Base-by-base conservation (phyloP, 2,797 vertebrate genomes). In the Denticeps clupeoides region DNA sequence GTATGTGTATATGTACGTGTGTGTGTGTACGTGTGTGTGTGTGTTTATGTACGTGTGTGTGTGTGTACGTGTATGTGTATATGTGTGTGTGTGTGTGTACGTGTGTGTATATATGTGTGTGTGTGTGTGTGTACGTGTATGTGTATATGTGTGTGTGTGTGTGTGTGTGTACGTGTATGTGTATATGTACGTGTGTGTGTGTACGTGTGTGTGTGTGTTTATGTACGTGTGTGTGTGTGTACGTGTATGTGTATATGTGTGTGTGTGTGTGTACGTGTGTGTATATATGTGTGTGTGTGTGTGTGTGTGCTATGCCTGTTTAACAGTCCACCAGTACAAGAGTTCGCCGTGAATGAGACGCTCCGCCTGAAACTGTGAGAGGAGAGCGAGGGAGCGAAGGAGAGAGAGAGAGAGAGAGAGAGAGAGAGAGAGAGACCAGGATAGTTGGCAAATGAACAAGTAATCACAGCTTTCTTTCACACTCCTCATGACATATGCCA, bases 301-400 rank as follows among this genome's bases (percentile, higher is more conserved):
- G 12, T 24, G 26, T 21, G 25, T 27, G 26, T n/a, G n/a, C n/a
- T 32, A 21, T 27, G 27, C 33, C 23, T 31, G 37, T 54, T 48
- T 37, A 41, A 40, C 26, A 35, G 27, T 51, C 40, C 55, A 24
- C 47, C 44, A 49, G 38, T 43, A 25, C 25, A 42, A 55, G 38
- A 51, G 50, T 64, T 51, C n/a, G n/a, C n/a, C n/a, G n/a, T n/a
- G 48, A 31, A 43, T 59, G 40, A 49, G 49, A 51, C 16, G 23
- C 8, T 44, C 44, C 33, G 33, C 18, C 49, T 53, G 48, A 41
- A 35, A 38, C 48, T 27, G 54, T 28, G 41, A 40, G 48, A 48
- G n/a, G 5, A 26, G 5, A 26, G 29, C 53, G 32, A 40, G 23
- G 5, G 11, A 9, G 8, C 9, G 15, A 16, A 5, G 2, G 23